Evolutionary conservation across 2,797 vertebrate genomes (phyloP).

Genomic region (Halcyon chelicuti): DNA sequence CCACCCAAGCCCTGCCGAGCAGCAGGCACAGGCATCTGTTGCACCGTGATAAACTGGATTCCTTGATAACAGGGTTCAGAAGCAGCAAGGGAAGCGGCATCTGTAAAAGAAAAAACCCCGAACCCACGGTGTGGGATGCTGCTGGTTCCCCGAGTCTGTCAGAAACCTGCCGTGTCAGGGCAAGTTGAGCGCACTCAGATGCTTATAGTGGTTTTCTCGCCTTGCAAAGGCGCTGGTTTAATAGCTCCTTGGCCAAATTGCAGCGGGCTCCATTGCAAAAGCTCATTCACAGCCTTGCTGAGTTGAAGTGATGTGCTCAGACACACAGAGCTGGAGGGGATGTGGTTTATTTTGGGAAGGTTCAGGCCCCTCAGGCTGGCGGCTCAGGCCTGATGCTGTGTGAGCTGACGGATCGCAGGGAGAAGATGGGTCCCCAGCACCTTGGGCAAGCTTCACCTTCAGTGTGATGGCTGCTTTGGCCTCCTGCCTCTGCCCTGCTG

Average conservation of each 20-base stretch:
- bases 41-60: background rate
- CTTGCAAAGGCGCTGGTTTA: background rate
- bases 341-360: background rate
- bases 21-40: rapidly evolving
- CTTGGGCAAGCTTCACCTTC: rapidly evolving
- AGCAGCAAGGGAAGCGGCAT: rapidly evolving
- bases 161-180: background rate
- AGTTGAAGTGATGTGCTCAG: background rate
- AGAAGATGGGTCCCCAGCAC: background rate
- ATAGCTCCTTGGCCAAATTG: rapidly evolving
- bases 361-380: background rate
- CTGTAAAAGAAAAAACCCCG: background rate
- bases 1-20: rapidly evolving
- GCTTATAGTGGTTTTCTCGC: no score
- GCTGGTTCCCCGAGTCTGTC: background rate
- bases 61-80: background rate
- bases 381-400: background rate
- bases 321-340: background rate
- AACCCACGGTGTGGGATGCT: background rate
- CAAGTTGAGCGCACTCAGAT: no score
- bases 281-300: background rate
- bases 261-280: background rate
- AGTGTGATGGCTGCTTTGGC: background rate
- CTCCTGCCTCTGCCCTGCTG: background rate
- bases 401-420: background rate